Conservation (phyloP, 2,888 invertebrate species). For the Drosophila macrothrix region DNA sequence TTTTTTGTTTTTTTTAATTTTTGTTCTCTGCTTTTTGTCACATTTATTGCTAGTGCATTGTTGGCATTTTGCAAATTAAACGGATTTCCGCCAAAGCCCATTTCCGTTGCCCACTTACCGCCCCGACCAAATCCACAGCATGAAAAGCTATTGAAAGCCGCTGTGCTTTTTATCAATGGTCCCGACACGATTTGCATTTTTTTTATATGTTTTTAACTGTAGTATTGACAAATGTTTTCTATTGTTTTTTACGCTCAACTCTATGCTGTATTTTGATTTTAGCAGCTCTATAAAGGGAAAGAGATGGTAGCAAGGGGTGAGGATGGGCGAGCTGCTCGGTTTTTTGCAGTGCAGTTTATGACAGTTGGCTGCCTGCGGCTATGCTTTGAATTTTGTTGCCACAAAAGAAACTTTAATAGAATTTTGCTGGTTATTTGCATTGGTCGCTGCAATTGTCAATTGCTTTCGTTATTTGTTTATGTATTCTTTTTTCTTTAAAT, state of each 20-base stretch:
- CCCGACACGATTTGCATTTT: constrained; percentile 29
- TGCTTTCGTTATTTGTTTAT: constrained; percentile 44
- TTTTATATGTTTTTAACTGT: constrained; percentile 31
- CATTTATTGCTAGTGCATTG: constrained; percentile 74
- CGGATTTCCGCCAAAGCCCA: constrained; percentile 79
- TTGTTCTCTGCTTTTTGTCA: constrained; percentile 61
- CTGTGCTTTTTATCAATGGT: constrained; percentile 54
- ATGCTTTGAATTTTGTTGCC: constrained; percentile 52
- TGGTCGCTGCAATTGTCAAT: constrained; percentile 50
- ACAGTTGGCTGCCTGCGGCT: constrained; percentile 58
- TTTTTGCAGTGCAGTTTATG: constrained; percentile 56
- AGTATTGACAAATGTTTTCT: constrained; percentile 70
- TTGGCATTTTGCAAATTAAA: constrained; percentile 80
- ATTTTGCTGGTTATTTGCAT: constrained; percentile 55
- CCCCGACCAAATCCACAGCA: constrained; percentile 19
- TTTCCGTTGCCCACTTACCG: constrained; percentile 58
- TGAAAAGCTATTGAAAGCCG: constrained; percentile 60
- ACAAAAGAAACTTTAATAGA: constrained; percentile 58
- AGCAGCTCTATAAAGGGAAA: constrained; percentile 8
- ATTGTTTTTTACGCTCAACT: constrained; percentile 45
- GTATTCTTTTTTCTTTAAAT: constrained; percentile 2
- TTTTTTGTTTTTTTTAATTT: constrained; percentile 30
- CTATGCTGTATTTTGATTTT: constrained; percentile 45
- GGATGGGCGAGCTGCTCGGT: neutral
- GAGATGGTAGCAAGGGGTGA: neutral